Evolutionary conservation across 2,113 vertebrate species (phyloP), one percentile per base, ranked within the genome.

Genomic region (Stigmatopora nigra): DNA sequence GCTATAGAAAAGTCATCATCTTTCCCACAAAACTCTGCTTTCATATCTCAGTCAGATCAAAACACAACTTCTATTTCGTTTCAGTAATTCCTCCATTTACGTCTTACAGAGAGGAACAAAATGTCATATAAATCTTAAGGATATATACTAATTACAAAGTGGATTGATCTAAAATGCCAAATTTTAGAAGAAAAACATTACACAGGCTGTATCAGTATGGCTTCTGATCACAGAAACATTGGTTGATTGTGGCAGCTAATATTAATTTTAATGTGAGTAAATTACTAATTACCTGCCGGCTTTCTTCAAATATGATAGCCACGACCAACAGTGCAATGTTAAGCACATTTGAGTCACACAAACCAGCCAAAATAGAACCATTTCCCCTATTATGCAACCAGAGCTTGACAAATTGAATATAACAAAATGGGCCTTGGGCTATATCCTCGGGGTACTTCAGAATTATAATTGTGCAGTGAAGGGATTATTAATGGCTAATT

Each of bases 1-100:
- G 73, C 63, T 61, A 25, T 35, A 68, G 22, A 46, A 45, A 67
- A 67, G 53, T 61, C 4, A 36, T 59, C 46, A 63, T 7, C 12
- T 52, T 31, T 12, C 25, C 63, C 22, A 52, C 15, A 51, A 16
- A 14, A 57, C 14, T 9, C 1, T 3, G 20, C 17, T 7, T 44
- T 8, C 20, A 55, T n/a, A 20, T 60, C 41, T 41, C 17, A 61
- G n/a, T 45, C 59, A 20, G n/a, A 2, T 61, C 41, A 45, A 8
- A 45, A 38, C 3, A n/a, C 25, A 57, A 35, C 25, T 36, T 58
- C 2, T 10, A 51, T 51, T 51, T 51, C 8, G 17, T 19, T 51
- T 51, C 48, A 17, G 48, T 17, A 17, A 8, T 19, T 51, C 17
- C 48, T 51, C n/a, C 48, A n/a, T 51, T 51, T 51, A n/a, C 17